Base-by-base conservation (phyloP, 2,797 vertebrate species). In the Alca torda region DNA sequence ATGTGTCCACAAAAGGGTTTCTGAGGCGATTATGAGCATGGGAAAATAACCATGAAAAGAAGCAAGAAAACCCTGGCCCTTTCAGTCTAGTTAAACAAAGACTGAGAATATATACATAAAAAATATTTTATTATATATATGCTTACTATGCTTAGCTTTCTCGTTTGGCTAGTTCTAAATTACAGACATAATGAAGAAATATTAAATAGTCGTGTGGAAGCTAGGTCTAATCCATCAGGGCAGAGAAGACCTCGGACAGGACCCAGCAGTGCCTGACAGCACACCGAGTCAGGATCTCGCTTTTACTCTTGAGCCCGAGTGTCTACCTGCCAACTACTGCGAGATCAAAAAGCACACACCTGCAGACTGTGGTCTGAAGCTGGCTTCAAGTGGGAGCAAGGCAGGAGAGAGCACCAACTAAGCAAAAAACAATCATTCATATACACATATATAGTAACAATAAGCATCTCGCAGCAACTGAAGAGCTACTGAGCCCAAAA, bases 381-480 rank as follows among this genome's bases (percentile, higher is more conserved):
- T 41, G 33, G 35, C 16, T 76, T 39, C 75, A 60, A 39, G 35
- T 7, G n/a, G 51, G 4, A 56, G 51, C 23, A 67, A 64, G 31
- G 53, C 54, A 78, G 31, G 31, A 68, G 31, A 72, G 24, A 72
- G 45, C 12, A 80, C 1, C 46, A 77, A 2, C 20, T 11, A 25
- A 16, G 37, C 31, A 41, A 68, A 64, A 24, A 65, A 14, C 51
- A 53, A 50, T 24, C 11, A 28, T 18, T 45, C 35, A 20, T 16
- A 15, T 1, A 46, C 1, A 4, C 12, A 33, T 18, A 11, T 3
- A 10, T 1, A 18, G 7, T 11, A 35, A 43, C 39, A 84, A 9
- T 0, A 28, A 75, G 9, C 45, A 64, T 53, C 46, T 76, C 39
- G 35, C 7, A 17, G 65, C 79, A 84, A 35, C 37, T 75, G 39